Conservation (phyloP, 2,113 vertebrate species). For the Chaetura pelagica region DNA sequence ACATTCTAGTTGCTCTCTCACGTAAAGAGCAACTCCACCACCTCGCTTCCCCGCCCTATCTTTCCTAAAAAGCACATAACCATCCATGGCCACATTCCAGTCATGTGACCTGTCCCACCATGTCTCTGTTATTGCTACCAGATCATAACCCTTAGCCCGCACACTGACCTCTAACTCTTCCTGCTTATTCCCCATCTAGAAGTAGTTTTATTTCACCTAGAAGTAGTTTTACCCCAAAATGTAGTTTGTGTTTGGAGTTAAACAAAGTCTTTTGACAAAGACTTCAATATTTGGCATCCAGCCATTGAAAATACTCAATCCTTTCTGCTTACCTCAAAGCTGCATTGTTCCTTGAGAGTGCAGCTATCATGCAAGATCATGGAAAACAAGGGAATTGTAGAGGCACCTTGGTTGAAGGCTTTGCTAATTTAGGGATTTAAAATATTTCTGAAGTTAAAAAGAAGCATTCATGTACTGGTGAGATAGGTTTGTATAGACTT, state of each 20-base stretch:
- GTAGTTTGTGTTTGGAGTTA: neutral
- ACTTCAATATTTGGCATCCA: constrained; percentile 26
- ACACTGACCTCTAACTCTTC: no score
- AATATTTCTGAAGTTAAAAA: neutral
- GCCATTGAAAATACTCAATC: constrained; percentile 2
- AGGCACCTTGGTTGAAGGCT: neutral
- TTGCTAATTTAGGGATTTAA: neutral
- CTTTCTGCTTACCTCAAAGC: constrained; percentile 13
- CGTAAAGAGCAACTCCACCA: no score
- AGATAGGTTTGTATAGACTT: neutral
- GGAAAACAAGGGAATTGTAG: neutral
- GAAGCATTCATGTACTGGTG: neutral
- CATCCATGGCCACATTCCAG: no score
- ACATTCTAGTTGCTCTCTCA: no score
- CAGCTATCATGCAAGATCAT: neutral
- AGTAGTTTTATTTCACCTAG: no score
- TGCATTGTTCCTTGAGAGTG: neutral
- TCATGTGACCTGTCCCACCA: no score
- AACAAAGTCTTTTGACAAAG: constrained; percentile 9
- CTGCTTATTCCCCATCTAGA: no score
- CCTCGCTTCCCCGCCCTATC: no score
- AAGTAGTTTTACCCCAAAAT: neutral
- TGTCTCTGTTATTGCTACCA: no score
- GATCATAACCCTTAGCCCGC: no score
- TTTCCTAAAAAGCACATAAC: no score